Percentiles rank a stretch among this genome's conserved stretches.
Evolutionary conservation across 92 coral and sea anemone species (phyloP).

Genomic region (Bergia puertoricense): DNA sequence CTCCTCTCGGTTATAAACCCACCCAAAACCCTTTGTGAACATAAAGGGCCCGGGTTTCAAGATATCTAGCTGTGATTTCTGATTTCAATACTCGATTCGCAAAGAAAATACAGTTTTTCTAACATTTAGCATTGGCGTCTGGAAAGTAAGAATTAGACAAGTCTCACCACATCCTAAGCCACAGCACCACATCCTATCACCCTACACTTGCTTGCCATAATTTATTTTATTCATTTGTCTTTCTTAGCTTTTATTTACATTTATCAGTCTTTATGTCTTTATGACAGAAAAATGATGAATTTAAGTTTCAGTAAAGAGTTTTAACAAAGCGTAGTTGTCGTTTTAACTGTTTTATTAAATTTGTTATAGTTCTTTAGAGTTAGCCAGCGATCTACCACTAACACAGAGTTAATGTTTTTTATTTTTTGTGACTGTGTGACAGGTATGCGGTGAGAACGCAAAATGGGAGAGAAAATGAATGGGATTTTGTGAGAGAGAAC

Average conservation of each 20-base stretch:
- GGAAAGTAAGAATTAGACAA: neutral
- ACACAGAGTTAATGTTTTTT: neutral
- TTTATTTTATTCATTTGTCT: neutral
- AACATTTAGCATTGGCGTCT: too few species aligned
- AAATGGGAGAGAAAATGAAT: neutral
- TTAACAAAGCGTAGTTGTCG: neutral
- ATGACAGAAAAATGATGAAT: too few species aligned
- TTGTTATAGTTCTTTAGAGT: neutral
- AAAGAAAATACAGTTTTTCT: neutral
- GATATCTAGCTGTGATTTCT: too few species aligned
- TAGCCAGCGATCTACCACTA: neutral
- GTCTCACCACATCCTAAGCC: slow-evolving; percentile 39
- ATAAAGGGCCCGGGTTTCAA: too few species aligned
- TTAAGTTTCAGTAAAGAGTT: too few species aligned
- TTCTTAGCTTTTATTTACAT: neutral
- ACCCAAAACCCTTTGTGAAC: too few species aligned
- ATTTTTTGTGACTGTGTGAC: slow-evolving; percentile 22
- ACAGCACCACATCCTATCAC: neutral
- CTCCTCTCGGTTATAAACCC: too few species aligned
- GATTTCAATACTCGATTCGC: neutral
- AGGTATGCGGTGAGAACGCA: slow-evolving; percentile 36
- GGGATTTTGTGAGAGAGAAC: neutral
- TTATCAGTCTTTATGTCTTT: too few species aligned
- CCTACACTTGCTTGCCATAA: neutral
- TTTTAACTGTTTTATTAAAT: neutral